Evolutionary conservation across 2,888 invertebrate genomes (phyloP).

Genomic region (Abrostola triplasia): DNA sequence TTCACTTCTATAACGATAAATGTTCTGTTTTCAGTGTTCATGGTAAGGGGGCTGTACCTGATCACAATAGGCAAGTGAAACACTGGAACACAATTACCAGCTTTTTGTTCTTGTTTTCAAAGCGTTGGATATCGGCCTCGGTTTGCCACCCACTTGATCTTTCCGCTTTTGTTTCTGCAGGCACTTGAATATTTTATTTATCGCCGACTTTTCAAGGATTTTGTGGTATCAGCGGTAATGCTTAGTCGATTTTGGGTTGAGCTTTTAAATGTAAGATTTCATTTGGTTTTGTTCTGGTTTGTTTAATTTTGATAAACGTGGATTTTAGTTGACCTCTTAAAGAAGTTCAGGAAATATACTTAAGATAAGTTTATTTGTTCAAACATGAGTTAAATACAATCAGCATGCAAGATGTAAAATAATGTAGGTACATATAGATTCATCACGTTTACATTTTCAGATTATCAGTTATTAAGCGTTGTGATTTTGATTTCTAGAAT

Average conservation of each 20-base stretch:
- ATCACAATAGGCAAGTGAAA: not conserved
- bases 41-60: no score
- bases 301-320: not conserved
- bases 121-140: slow-evolving; percentile 10
- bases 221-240: not conserved
- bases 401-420: no score
- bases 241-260: not conserved
- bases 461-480: no score
- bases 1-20: no score
- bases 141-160: slow-evolving; percentile 18
- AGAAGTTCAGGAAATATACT: no score
- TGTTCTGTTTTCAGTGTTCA: no score
- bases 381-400: no score
- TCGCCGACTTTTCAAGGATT: slow-evolving; percentile 1
- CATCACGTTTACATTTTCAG: no score
- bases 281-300: not conserved
- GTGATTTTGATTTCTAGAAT: no score
- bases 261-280: not conserved
- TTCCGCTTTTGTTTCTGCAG: slow-evolving; percentile 16
- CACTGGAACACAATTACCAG: slow-evolving; percentile 23
- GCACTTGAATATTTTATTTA: slow-evolving; percentile 22
- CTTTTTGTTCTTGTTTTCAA: slow-evolving; percentile 20
- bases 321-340: no score
- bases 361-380: no score
- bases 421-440: no score